These are phyloP conservation scores for Etheostoma nigrum DNA, from an alignment of 2,797 vertebrate species.

Conservation along the genomic window DNA sequence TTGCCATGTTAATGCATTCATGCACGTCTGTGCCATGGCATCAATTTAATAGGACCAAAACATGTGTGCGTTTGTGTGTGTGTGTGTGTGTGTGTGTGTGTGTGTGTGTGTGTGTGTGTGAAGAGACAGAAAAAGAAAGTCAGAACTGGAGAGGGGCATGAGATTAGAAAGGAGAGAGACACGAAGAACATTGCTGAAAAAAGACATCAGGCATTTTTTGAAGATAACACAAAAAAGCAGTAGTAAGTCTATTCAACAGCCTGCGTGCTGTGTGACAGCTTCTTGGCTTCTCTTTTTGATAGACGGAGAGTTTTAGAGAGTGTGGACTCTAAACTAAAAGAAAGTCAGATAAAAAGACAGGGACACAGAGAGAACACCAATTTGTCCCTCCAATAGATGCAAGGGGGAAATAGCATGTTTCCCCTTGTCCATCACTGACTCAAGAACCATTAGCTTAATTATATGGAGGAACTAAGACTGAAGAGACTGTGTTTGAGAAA, in stretches of 20 bases:
- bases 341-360: slow-evolving; percentile 48
- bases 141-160: slow-evolving; percentile 22
- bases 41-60: slow-evolving; percentile 59
- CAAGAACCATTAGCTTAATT: slow-evolving; percentile 82
- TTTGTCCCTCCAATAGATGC: slow-evolving; percentile 59
- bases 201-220: slow-evolving; percentile 45
- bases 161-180: slow-evolving; percentile 43
- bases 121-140: not conserved
- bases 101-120: not conserved
- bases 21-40: slow-evolving; percentile 58
- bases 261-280: slow-evolving; percentile 23
- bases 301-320: slow-evolving; percentile 16
- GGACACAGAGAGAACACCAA: slow-evolving; percentile 58
- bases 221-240: slow-evolving; percentile 33
- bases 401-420: slow-evolving; percentile 78
- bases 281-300: slow-evolving; percentile 30
- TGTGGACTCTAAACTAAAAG: slow-evolving; percentile 17
- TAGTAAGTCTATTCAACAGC: slow-evolving; percentile 35
- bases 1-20: slow-evolving; percentile 62
- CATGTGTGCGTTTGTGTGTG: slow-evolving; percentile 14
- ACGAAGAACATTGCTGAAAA: slow-evolving; percentile 38
- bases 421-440: slow-evolving; percentile 75
- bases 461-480: slow-evolving; percentile 64
- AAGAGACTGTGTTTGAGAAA: slow-evolving; percentile 31
- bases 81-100: slow-evolving; percentile 15